Base-by-base conservation (phyloP, 2,113 vertebrate species). In the Aspidoscelis tigris region DNA sequence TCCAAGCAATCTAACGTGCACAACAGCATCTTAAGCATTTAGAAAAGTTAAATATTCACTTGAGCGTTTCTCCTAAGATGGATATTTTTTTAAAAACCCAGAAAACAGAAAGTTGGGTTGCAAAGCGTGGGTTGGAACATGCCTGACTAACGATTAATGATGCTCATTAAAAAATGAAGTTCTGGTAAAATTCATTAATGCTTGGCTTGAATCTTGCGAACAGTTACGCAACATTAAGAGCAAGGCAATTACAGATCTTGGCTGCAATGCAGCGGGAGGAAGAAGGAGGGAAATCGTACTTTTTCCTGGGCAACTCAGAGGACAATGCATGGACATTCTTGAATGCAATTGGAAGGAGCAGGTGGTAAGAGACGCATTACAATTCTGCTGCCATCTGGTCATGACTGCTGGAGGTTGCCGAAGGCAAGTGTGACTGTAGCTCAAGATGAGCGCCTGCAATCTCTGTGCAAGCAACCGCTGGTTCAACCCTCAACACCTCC, bases 101-200 rank as follows among this genome's bases (percentile, higher is more conserved):
- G 18, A 61, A 61, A 61, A 26, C 78, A 77, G 83, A 90, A 86
- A 79, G 78, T 82, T 66, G 65, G 65, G 69, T 80, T 81, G 84
- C 88, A 79, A 89, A 93, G 84, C 87, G 91, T 89, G 83, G 91
- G 88, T 83, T 92, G 88, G 53, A 91, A 91, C 88, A 82, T 1
- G 43, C 91, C 88, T 92, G 90, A 89, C 92, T 91, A 93, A 94
- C 86, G 8, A 94, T 93, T 94, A 94, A 93, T 89, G 92, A 94
- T 92, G 90, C 91, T 94, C 92, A 94, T 93, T 94, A 93, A 94
- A 94, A 93, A 93, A 94, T 92, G 91, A 93, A 94, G 91, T 93
- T 93, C 94, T 93, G 91, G 91, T 91, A 89, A 94, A 94, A 94
- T 94, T 94, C 94, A 94, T 94, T 94, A 94, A 94, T 93, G 92